Base-by-base conservation (phyloP, 2,797 vertebrate genomes). In the Notolepis coatsorum region DNA sequence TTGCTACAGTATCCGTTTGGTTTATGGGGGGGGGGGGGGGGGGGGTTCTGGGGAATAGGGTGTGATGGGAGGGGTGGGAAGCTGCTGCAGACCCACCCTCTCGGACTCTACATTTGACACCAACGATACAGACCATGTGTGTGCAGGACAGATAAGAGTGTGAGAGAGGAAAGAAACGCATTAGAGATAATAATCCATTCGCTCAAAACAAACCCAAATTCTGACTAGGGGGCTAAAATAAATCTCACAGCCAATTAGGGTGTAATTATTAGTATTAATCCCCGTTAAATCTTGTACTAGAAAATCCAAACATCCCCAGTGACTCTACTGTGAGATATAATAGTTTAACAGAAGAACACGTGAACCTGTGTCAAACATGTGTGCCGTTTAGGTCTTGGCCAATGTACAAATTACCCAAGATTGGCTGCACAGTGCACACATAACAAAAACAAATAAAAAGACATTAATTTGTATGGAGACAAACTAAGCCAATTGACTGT, bases 101-200 rank as follows among this genome's bases (percentile, higher is more conserved):
- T 55, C 35, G 41, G 59, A 68, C 62, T 74, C 56, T 45, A 68
- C 61, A 46, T 81, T 80, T 63, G 45, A 77, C 33, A 77, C 25
- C 23, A 76, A 73, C 54, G 76, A 82, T 84, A 79, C 61, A 61
- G 63, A 65, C 65, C 58, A 18, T 59, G 15, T 60, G 56, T 82
- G 80, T 71, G 50, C 55, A 57, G 58, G 45, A 54, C 60, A 85
- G 80, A 90, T 84, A 84, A 87, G 69, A 41, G n/a, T 3, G 25
- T 24, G 7, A 61, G 37, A 63, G 61, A 77, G 51, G 27, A 71
- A 67, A 78, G 7, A 73, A 23, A 57, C n/a, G n/a, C n/a, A n/a
- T n/a, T n/a, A 33, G 35, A 37, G 35, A 37, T 1, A 37, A 37
- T 37, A 55, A 49, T 41, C 35, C 0, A 37, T 38, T 2, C 3